These are phyloP conservation scores for Megaceryle maxima DNA, from an alignment of 2,113 vertebrate species.

Conservation along the genomic window DNA sequence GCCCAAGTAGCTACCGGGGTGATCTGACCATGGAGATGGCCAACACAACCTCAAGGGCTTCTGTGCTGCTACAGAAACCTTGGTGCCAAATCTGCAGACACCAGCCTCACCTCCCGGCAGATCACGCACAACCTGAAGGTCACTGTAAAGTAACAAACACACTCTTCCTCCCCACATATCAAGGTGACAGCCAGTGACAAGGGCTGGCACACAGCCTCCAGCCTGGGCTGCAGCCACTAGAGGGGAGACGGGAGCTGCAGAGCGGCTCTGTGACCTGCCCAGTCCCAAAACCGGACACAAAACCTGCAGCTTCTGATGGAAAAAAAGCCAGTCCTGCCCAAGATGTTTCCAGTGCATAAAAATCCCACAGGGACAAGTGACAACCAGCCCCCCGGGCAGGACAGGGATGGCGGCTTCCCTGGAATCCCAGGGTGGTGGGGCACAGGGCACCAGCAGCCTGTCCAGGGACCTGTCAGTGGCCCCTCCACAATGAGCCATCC, in stretches of 20 bases:
- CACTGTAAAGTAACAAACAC: background rate
- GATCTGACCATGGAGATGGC: fast-evolving
- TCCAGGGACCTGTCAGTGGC: background rate
- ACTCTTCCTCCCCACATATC: background rate
- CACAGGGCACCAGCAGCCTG: background rate
- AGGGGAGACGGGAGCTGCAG: background rate
- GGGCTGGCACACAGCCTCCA: background rate
- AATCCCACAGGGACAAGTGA: background rate
- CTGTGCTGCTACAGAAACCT: background rate
- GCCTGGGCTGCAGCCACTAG: background rate
- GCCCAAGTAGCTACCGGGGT: background rate
- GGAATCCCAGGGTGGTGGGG: fast-evolving
- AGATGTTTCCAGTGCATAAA: background rate
- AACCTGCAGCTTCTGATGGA: background rate
- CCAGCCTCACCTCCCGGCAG: background rate
- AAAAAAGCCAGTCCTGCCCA: background rate
- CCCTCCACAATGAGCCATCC: background rate
- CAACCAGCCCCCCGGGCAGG: background rate
- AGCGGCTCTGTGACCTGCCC: fast-evolving
- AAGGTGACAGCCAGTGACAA: background rate
- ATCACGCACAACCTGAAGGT: background rate
- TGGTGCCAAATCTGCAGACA: background rate
- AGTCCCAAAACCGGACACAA: background rate
- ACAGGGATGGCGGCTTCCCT: fast-evolving
- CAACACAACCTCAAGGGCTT: background rate